These are phyloP conservation scores for Huso huso DNA, from an alignment of 2,797 vertebrate genomes.

Conservation along the genomic window DNA sequence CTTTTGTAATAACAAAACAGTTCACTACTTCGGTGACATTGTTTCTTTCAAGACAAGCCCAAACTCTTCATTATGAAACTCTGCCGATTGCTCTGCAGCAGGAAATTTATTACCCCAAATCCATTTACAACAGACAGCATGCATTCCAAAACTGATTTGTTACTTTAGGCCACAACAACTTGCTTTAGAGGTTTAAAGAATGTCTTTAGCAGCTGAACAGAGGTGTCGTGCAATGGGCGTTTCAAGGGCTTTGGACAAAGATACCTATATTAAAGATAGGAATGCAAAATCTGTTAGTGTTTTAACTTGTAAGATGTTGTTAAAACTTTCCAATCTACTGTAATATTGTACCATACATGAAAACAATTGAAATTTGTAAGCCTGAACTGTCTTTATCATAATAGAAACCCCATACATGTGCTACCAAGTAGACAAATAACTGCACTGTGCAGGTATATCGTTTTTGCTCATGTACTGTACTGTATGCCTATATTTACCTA, in stretches of 20 bases:
- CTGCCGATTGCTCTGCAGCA: constrained; percentile 57
- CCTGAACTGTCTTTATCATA: no score
- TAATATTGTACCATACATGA: no score
- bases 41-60: constrained; percentile 76
- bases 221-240: constrained; percentile 18
- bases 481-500: no score
- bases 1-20: constrained; percentile 60
- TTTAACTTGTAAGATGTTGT: no score
- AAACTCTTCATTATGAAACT: constrained; percentile 74
- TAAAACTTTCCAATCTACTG: no score
- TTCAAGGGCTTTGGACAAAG: constrained; percentile 3
- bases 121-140: constrained; percentile 68
- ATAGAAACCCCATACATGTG: no score
- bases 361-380: no score
- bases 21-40: constrained; percentile 57
- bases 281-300: constrained; percentile 1
- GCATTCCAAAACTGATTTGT: constrained; percentile 76
- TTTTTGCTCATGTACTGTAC: no score
- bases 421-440: no score
- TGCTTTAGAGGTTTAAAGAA: constrained; percentile 46
- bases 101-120: constrained; percentile 75
- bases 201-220: constrained; percentile 35
- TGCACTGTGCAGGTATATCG: no score
- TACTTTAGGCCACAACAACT: constrained; percentile 58
- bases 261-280: not conserved